phyloP scores from a whole-genome alignment of 1,140 invertebrate genomes.

The Atta texana region DNA sequence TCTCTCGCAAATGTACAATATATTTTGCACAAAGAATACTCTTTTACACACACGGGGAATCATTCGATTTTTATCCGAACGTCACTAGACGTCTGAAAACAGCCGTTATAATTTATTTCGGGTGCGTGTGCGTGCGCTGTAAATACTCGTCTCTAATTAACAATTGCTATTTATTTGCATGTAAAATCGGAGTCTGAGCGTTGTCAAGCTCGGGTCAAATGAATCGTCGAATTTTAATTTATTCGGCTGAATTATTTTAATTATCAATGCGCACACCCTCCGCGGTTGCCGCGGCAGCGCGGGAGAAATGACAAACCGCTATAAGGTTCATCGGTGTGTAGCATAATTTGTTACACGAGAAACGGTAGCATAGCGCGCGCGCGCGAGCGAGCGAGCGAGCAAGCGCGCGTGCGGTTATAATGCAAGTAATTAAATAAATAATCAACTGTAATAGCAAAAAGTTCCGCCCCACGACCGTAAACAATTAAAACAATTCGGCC shows the following conservation, averaged over 20 bases:
- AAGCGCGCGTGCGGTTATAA: constrained; percentile 11
- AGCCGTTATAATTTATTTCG: constrained; percentile 41
- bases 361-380: not conserved
- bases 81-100: not conserved
- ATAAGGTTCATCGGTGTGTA: constrained; percentile 61
- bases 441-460: constrained; percentile 65
- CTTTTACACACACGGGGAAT: not conserved
- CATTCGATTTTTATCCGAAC: not conserved
- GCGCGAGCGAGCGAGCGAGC: too few species aligned
- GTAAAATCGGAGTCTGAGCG: constrained; percentile 50
- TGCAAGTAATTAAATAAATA: constrained; percentile 66
- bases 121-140: not conserved
- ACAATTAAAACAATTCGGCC: constrained; percentile 63
- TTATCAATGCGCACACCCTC: constrained; percentile 48
- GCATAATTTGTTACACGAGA: constrained; percentile 47
- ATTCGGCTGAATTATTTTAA: constrained; percentile 65
- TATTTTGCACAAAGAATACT: constrained; percentile 24
- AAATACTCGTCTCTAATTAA: constrained; percentile 54
- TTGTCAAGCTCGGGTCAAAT: constrained; percentile 63
- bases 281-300: constrained; percentile 30
- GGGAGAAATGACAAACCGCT: constrained; percentile 61
- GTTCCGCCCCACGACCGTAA: constrained; percentile 51
- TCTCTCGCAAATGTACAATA: not conserved
- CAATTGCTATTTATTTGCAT: constrained; percentile 64
- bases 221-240: constrained; percentile 65